Evolutionary conservation across 2,797 vertebrate species (phyloP).

Genomic region (Mus caroli): DNA sequence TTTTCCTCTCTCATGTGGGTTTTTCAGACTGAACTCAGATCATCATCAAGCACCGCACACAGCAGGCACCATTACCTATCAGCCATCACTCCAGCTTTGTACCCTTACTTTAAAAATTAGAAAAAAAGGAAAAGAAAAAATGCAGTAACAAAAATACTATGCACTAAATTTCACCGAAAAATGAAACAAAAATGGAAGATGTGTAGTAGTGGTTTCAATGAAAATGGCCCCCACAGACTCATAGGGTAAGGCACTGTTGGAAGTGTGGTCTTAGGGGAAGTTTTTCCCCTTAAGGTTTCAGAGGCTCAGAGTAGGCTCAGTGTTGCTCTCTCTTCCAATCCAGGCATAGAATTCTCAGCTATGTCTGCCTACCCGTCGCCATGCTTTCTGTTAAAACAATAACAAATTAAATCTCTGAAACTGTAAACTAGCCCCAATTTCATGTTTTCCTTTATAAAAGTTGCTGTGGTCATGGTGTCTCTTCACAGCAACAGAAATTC

Average conservation of each 20-base stretch:
- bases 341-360: neutral
- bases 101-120: conserved; percentile 10
- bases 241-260: neutral
- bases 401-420: neutral
- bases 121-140: conserved; percentile 29
- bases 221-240: neutral
- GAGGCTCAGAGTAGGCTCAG: neutral
- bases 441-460: neutral
- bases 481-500: neutral
- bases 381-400: neutral
- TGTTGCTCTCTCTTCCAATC: neutral
- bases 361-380: neutral
- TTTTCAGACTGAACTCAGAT: neutral
- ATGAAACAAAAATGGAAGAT: neutral
- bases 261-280: neutral
- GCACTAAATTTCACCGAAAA: neutral
- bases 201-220: neutral
- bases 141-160: neutral
- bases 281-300: neutral
- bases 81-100: neutral
- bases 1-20: neutral
- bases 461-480: neutral
- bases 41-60: neutral
- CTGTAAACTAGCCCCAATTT: neutral
- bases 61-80: neutral